Evolutionary conservation across 1,140 invertebrate species (phyloP), one percentile per base, ranked within the genome.

Genomic region (Zaprionus kolodkinae): DNA sequence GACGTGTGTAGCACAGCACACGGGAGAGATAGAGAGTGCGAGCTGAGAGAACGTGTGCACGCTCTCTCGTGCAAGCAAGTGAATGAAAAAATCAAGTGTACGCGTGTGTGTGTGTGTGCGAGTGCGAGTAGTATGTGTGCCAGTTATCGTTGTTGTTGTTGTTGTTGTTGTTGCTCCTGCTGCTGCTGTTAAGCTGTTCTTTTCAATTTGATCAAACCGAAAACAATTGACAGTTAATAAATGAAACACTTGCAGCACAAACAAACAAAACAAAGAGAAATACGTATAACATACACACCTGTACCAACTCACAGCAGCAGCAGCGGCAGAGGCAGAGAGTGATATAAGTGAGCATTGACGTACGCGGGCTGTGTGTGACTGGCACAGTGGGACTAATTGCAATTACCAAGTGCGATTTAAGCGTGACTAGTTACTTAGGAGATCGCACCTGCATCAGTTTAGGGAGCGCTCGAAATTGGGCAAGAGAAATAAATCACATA

Each of bases 381-480:
- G 33, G 59, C 36, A 76, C 73, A 72, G 62, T 76, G 73, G 68
- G 61, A 61, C 69, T 61, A 55, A 72, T 71, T 63, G 67, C 17
- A 70, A 64, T 21, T 35, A 50, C 5, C 15, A 36, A 30, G 10
- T 35, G 35, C 12, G 25, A 54, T 68, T 38, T 25, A 10, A 59
- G 6, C 35, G 40, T 15, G 40, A 15, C n/a, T 45, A 11, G 9
- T 50, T 54, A 40, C 12, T 30, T 13, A 43, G 17, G 17, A 36
- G 33, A 35, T 33, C 43, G 36, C 62, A 74, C 61, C 36, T 70
- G 33, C 55, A 64, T 6, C 55, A 61, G 54, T 50, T 72, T 57
- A n/a, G n/a, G 15, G n/a, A 15, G 10, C 56, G 1, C 78, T 85
- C 61, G 65, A 85, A 88, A 79, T 83, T 72, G 64, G 69, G 57